Percentiles rank a stretch among this genome's conserved stretches.
Evolutionary conservation across 2,797 vertebrate species (phyloP).

Genomic region (Danio choprae): DNA sequence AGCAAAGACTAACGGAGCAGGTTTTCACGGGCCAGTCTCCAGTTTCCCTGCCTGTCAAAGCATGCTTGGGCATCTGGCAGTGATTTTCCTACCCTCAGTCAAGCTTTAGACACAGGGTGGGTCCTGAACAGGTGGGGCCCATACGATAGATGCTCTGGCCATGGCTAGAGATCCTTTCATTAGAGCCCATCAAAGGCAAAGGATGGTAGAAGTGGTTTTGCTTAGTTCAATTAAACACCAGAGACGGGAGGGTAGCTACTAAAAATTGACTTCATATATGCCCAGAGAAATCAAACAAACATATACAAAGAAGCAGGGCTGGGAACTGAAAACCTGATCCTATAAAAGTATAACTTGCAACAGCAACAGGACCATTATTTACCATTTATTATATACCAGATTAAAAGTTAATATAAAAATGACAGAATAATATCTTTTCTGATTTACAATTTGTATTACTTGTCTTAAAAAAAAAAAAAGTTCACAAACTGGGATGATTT

Average conservation of each 20-base stretch:
- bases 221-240: slow-evolving; percentile 51
- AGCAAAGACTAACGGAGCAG: not conserved
- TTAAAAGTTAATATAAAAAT: no score
- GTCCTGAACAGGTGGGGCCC: not conserved
- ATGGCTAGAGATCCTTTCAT: slow-evolving; percentile 9
- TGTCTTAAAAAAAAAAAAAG: no score
- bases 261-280: slow-evolving; percentile 80
- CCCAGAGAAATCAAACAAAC: slow-evolving; percentile 69
- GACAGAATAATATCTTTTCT: no score
- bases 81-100: slow-evolving; percentile 39
- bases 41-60: slow-evolving; percentile 4
- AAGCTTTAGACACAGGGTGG: slow-evolving; percentile 50
- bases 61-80: slow-evolving; percentile 43
- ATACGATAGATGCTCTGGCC: slow-evolving; percentile 10
- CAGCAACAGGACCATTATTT: no score
- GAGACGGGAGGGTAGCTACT: slow-evolving; percentile 68
- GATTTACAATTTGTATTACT: no score
- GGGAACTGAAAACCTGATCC: not conserved
- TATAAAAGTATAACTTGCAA: no score
- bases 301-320: slow-evolving; percentile 65
- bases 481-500: no score
- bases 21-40: not conserved
- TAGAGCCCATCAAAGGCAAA: slow-evolving; percentile 41
- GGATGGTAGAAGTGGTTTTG: slow-evolving; percentile 38
- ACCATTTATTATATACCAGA: no score